These are phyloP conservation scores for Natrix natrix DNA, from an alignment of 2,797 vertebrate genomes.

Conservation along the genomic window DNA sequence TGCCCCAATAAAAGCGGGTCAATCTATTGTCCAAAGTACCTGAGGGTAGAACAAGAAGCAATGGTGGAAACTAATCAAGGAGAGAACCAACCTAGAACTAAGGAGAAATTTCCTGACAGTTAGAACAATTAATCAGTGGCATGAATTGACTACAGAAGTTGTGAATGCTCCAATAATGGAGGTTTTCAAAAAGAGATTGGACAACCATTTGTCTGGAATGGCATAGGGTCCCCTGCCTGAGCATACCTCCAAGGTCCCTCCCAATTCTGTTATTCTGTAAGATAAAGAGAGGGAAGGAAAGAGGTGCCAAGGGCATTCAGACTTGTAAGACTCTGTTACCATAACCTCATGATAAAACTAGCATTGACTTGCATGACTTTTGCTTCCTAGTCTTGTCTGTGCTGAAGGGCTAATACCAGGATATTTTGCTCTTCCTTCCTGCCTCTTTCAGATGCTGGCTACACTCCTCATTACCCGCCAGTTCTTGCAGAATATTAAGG, in stretches of 20 bases:
- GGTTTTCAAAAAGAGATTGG: not conserved
- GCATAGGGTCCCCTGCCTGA: not conserved
- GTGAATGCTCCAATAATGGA: not conserved
- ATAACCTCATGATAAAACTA: not conserved
- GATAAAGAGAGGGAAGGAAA: not conserved
- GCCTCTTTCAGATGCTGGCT: conserved; percentile 86
- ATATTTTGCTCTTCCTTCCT: not conserved
- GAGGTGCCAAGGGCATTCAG: not conserved
- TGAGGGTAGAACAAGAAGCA: not conserved
- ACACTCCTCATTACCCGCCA: conserved; percentile 96
- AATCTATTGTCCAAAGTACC: not conserved
- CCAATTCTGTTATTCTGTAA: not conserved
- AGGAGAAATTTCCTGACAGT: not conserved
- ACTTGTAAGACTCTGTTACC: not conserved
- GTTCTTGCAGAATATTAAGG: conserved; percentile 92
- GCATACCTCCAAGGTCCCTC: not conserved
- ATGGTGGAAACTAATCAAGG: not conserved
- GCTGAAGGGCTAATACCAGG: not conserved
- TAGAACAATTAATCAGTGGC: not conserved
- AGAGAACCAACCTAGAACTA: not conserved
- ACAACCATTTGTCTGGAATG: not conserved
- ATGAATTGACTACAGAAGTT: not conserved
- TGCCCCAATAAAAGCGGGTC: not conserved
- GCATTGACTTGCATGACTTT: not conserved
- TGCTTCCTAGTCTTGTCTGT: not conserved